Conservation (phyloP, 2,888 invertebrate species). For the Psylliodes chrysocephalus region DNA sequence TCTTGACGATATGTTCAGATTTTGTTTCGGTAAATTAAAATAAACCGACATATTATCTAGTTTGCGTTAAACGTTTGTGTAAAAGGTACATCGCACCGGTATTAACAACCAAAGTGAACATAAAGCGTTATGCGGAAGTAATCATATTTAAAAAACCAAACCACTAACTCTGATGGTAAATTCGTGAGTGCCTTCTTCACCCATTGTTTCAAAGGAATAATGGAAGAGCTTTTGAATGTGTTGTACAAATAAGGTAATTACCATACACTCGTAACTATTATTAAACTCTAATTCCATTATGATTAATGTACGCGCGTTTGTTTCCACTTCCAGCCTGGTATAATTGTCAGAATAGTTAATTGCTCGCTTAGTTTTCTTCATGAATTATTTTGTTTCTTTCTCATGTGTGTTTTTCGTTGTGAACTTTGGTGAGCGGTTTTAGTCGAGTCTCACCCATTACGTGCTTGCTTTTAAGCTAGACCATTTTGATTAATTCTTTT, state of each 20-base stretch:
- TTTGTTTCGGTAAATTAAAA: no score
- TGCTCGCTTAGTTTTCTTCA: conserved; percentile 9
- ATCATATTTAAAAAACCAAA: conserved; percentile 11
- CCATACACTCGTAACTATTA: conserved; percentile 37
- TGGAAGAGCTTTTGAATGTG: conserved; percentile 30
- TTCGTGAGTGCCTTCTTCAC: conserved; percentile 38
- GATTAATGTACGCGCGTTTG: conserved; percentile 40
- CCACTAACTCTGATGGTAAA: conserved; percentile 36
- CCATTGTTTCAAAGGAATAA: conserved; percentile 39
- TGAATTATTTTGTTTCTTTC: conserved; percentile 11
- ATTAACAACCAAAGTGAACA: neutral
- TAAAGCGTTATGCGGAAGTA: conserved; percentile 26
- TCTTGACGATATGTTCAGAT: no score
- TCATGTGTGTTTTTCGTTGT: conserved; percentile 2
- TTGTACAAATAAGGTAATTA: conserved; percentile 40
- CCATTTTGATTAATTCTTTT: conserved; percentile 2
- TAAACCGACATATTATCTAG: no score
- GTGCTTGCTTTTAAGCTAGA: neutral
- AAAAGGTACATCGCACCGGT: no score
- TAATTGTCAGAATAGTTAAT: conserved; percentile 30
- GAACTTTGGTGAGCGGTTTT: neutral
- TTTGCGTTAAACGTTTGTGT: no score
- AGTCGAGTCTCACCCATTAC: neutral
- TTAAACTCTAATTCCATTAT: conserved; percentile 41
- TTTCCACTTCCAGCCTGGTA: conserved; percentile 32